phyloP scores from a whole-genome alignment of 2,888 invertebrate genomes.

The Drosophila dives region DNA sequence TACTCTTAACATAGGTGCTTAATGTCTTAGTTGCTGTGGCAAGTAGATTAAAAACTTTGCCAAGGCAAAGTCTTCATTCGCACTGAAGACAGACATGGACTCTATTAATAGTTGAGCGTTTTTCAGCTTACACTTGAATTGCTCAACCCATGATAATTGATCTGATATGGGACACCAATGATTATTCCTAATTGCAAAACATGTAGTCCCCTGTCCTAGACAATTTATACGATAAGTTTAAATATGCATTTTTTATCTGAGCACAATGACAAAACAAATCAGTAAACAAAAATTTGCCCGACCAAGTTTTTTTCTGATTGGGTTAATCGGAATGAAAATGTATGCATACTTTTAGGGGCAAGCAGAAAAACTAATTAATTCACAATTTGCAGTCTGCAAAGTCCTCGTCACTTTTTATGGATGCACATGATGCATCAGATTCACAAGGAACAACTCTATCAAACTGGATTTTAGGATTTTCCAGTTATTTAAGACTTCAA shows the following conservation, averaged over 20 bases:
- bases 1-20: conserved; percentile 47
- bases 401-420: not conserved
- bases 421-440: not conserved
- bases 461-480: not conserved
- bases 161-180: not conserved
- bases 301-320: not conserved
- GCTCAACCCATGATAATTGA: not conserved
- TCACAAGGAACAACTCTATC: not conserved
- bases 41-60: conserved; percentile 58
- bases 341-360: not conserved
- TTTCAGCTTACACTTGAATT: not conserved
- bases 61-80: not conserved
- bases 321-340: not conserved
- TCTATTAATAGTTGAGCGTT: not conserved
- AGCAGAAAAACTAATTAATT: not conserved
- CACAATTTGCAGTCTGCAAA: not conserved
- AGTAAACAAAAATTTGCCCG: not conserved
- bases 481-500: not conserved
- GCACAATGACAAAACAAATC: not conserved
- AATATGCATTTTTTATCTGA: not conserved
- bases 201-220: too few species aligned
- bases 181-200: not conserved
- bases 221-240: too few species aligned
- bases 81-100: not conserved
- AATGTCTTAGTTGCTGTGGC: conserved; percentile 36